These are phyloP conservation scores for Periparus ater DNA, from an alignment of 2,797 vertebrate genomes.

Conservation along the genomic window DNA sequence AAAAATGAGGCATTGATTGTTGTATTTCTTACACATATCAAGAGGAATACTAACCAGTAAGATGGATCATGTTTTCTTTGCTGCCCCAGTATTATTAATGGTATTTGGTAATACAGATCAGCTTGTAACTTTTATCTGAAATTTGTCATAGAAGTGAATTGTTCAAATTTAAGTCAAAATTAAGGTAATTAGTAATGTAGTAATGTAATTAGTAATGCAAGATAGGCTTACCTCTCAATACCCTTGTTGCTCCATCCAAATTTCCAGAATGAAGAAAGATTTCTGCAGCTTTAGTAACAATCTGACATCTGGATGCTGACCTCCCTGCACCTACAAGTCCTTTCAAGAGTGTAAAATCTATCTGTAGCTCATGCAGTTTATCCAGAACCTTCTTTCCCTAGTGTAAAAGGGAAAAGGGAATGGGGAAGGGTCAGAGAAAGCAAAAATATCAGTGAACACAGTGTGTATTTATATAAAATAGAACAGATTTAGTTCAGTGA, in stretches of 20 bases:
- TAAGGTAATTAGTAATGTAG: too few species aligned
- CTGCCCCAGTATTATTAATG: not conserved
- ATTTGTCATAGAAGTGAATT: not conserved
- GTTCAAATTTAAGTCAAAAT: not conserved
- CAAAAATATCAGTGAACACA: not conserved
- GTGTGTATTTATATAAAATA: not conserved
- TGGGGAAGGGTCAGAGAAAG: not conserved
- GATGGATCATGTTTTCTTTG: not conserved
- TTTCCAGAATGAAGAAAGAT: conserved; percentile 86
- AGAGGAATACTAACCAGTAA: not conserved
- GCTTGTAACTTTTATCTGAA: not conserved
- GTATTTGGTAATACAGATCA: not conserved
- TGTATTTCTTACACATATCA: not conserved
- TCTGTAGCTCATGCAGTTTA: conserved; percentile 78
- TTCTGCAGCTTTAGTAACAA: conserved; percentile 88
- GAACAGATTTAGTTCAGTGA: not conserved
- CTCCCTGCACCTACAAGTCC: conserved; percentile 83
- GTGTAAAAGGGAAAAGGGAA: not conserved
- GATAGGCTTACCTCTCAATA: conserved; percentile 83
- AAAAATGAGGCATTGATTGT: not conserved
- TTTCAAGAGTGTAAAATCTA: conserved; percentile 85
- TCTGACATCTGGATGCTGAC: conserved; percentile 81
- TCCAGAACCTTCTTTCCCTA: conserved; percentile 88
- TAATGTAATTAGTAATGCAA: not conserved
- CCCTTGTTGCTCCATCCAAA: conserved; percentile 83